A percentile compares a stretch with the other conserved stretches of the same genome.
These are phyloP conservation scores for Antheraea assamensis DNA, from an alignment of 2,888 invertebrate species.

Conservation along the genomic window DNA sequence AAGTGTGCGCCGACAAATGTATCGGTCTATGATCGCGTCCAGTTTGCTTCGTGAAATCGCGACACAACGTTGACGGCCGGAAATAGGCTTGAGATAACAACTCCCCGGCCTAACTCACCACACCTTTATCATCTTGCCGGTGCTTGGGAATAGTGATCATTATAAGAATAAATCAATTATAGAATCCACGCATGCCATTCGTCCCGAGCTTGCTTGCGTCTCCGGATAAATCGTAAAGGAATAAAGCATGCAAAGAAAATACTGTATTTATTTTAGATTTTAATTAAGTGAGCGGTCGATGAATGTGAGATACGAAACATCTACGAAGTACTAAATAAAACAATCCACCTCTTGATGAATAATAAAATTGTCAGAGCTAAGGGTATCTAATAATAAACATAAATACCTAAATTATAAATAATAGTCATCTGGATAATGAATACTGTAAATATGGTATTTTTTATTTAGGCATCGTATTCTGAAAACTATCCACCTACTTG, in stretches of 20 bases:
- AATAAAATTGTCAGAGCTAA: neutral
- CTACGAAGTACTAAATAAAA: neutral
- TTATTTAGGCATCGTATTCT: neutral
- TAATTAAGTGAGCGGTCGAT: conserved; percentile 1
- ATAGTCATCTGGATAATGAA: neutral
- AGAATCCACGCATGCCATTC: conserved; percentile 48
- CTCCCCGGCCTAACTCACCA: conserved; percentile 69
- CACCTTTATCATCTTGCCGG: conserved; percentile 71
- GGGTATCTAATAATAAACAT: neutral
- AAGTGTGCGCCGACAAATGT: conserved; percentile 77
- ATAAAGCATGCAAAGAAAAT: conserved; percentile 33
- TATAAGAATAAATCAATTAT: conserved; percentile 76
- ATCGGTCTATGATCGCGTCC: conserved; percentile 75
- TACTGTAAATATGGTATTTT: neutral
- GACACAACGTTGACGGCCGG: conserved; percentile 76
- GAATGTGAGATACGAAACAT: neutral
- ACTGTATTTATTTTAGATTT: neutral
- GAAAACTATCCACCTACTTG: conserved; percentile 32
- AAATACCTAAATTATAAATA: neutral
- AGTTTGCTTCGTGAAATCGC: conserved; percentile 49
- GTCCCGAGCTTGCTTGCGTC: conserved; percentile 44
- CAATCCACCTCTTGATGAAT: neutral
- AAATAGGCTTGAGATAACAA: conserved; percentile 78
- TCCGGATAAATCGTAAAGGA: conserved; percentile 50
- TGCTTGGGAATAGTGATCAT: conserved; percentile 74